Base-by-base conservation (phyloP, 1,140 invertebrate genomes). In the Ceratina australensis region DNA sequence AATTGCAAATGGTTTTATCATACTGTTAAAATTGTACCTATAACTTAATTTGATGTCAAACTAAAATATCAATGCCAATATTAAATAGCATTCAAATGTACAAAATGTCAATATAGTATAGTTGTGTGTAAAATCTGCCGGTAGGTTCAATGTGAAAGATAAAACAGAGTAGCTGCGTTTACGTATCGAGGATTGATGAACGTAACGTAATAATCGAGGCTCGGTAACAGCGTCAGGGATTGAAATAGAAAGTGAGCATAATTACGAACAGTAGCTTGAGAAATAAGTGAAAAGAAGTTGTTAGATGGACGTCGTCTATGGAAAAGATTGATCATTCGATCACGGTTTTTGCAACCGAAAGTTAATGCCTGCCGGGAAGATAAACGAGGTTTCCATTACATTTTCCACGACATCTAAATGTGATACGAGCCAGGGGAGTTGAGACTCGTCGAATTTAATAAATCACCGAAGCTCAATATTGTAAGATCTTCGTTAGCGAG, bases 321-420 rank as follows among this genome's bases (percentile, higher is more conserved):
- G 42, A 64, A 47, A 47, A 47, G 33, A 64, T 64, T 64, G 33
- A 64, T 64, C 33, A 59, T 59, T 59, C 56, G 20, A 64, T 64
- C 63, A 64, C 33, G 33, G 28, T 64, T 64, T 64, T 64, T 64
- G 33, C 63, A 20, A 47, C n/a, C 28, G n/a, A 8, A 13, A 47
- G 33, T 47, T 64, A 64, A 64, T 64, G 63, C 18, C 20, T n/a
- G 63, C 20, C 3, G 63, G n/a, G 63, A 64, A 64, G 63, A 64
- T 64, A 22, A 47, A 64, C 63, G 63, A 64, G 63, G 47, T 64
- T 64, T 47, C n/a, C 63, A 20, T 64, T 16, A 28, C n/a, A 42
- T 64, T 64, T 64, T 47, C 33, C 63, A 22, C n/a, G 0, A 8
- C 10, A n/a, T 10, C 13, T 24, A 24, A 22, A 64, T 42, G 20